Percentiles rank a stretch among this genome's conserved stretches.
phyloP scores from a whole-genome alignment of 2,797 vertebrate species.

The Phaenicophaeus curvirostris region DNA sequence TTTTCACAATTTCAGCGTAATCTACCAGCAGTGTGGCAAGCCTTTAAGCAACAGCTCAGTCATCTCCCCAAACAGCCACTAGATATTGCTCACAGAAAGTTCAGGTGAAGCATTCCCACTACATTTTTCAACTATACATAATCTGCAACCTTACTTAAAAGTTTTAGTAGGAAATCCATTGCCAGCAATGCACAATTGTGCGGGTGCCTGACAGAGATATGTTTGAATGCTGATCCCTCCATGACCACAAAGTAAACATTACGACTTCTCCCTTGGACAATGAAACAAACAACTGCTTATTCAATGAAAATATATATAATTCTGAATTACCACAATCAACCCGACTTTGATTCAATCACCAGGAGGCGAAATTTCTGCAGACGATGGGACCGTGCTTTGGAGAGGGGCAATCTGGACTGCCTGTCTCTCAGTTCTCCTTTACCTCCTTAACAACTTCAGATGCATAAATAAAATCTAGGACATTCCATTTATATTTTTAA shows the following conservation, averaged over 20 bases:
- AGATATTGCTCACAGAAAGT: background rate
- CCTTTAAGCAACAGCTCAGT: background rate
- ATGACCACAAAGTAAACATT: background rate
- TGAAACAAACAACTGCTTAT: conserved; percentile 13
- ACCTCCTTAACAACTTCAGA: conserved; percentile 37
- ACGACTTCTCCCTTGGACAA: conserved; percentile 30
- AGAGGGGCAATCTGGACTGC: conserved; percentile 23
- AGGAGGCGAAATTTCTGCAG: background rate
- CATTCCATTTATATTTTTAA: conserved; percentile 60
- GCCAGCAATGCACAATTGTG: background rate
- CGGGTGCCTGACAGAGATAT: background rate
- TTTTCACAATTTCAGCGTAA: background rate
- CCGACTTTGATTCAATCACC: background rate
- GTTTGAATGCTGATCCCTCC: background rate
- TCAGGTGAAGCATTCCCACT: conserved; percentile 39
- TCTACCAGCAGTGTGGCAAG: background rate
- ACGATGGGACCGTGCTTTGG: background rate
- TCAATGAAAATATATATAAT: background rate
- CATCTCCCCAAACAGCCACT: background rate
- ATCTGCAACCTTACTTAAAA: conserved; percentile 43
- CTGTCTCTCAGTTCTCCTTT: conserved; percentile 25
- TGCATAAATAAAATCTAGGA: conserved; percentile 62
- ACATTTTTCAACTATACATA: conserved; percentile 17
- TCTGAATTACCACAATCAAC: background rate
- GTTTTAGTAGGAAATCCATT: background rate